A percentile compares a stretch with the other conserved stretches of the same genome.
Conservation (phyloP, 2,888 invertebrate genomes). For the Drosophila hawaiiensis region DNA sequence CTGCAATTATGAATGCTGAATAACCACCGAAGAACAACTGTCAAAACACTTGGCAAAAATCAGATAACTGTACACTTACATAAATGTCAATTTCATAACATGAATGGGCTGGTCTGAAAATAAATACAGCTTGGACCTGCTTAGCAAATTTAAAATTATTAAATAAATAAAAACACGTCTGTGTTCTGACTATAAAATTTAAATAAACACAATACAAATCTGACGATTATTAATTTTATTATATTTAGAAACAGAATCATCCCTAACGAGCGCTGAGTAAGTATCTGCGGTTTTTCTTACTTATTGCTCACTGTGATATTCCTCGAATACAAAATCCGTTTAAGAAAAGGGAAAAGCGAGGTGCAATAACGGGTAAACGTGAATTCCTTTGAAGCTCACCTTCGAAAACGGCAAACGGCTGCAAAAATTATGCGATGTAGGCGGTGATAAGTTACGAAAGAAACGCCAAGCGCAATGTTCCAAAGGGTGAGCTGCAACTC, state of each 20-base stretch:
- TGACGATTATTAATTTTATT: background rate
- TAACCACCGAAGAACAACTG: conserved; percentile 20
- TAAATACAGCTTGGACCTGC: background rate
- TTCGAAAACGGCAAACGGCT: conserved; percentile 39
- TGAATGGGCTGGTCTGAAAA: background rate
- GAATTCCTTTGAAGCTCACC: conserved; percentile 63
- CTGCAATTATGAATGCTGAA: conserved; percentile 37
- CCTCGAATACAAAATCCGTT: conserved; percentile 27
- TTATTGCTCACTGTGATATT: conserved; percentile 4
- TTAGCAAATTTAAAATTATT: background rate
- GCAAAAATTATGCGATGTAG: conserved; percentile 66
- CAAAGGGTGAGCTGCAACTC: conserved; percentile 57
- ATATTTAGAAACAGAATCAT: background rate
- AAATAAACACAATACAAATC: background rate
- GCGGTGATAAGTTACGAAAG: conserved; percentile 76
- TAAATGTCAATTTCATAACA: background rate
- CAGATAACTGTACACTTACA: background rate
- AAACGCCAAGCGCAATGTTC: conserved; percentile 55
- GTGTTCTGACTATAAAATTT: background rate
- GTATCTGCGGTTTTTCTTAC: background rate
- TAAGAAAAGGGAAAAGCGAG: conserved; percentile 12
- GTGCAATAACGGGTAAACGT: conserved; percentile 35
- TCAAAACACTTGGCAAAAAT: conserved; percentile 17
- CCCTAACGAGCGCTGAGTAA: conserved; percentile 1
- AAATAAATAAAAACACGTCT: background rate